Conservation (phyloP, 2,797 vertebrate genomes). For the Astyanax mexicanus region DNA sequence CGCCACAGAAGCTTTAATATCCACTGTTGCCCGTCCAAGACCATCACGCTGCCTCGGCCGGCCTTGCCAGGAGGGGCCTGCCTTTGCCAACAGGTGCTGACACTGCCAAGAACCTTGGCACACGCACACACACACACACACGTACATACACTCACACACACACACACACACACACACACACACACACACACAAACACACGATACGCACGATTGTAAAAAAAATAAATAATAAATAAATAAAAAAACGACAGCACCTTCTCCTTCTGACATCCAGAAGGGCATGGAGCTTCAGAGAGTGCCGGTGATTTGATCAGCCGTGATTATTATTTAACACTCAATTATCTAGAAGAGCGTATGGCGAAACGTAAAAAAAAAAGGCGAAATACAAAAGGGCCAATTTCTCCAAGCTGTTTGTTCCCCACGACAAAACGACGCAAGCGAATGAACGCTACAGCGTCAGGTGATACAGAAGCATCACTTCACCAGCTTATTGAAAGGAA, state of each 20-base stretch:
- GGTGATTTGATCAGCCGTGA: constrained; percentile 82
- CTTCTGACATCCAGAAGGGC: constrained; percentile 81
- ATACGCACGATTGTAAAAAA: no score
- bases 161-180: constrained; percentile 57
- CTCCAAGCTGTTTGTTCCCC: constrained; percentile 5
- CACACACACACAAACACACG: no score
- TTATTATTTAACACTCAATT: constrained; percentile 82
- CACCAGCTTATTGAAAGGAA: background rate
- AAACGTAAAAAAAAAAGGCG: no score
- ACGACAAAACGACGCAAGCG: background rate
- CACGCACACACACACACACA: constrained; percentile 59
- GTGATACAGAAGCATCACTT: no score
- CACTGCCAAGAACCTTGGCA: constrained; percentile 82
- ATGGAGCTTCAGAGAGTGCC: constrained; percentile 79
- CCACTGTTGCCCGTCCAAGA: constrained; percentile 76
- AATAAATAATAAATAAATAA: no score
- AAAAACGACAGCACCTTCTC: constrained; percentile 76
- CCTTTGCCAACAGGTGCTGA: constrained; percentile 80
- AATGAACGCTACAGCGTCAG: constrained; percentile 23
- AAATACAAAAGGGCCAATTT: constrained; percentile 28
- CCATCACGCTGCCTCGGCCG: constrained; percentile 79
- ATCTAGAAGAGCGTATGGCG: constrained; percentile 39
- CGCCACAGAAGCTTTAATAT: constrained; percentile 76
- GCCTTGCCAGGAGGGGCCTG: constrained; percentile 79
- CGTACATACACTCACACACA: constrained; percentile 63